Conservation (phyloP, 2,888 invertebrate genomes). For the Scelioninae gen. 2 region DNA sequence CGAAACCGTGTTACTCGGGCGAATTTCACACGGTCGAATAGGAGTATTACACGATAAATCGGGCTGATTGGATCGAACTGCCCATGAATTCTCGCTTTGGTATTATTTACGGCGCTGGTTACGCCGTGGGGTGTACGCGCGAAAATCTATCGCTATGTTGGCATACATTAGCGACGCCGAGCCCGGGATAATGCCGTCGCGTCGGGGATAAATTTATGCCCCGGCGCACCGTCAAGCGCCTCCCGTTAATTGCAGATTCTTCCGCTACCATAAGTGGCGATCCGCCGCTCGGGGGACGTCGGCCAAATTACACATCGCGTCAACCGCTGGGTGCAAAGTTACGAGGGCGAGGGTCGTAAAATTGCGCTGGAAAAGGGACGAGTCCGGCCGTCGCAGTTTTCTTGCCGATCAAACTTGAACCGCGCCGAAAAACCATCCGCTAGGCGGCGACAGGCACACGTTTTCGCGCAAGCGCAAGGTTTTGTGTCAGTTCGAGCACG, state of each 20-base stretch:
- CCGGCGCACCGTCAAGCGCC: conserved; percentile 50
- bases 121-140: conserved; percentile 57
- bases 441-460: too few relatives aligned
- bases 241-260: conserved; percentile 66
- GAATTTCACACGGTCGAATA: conserved; percentile 52
- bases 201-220: conserved; percentile 58
- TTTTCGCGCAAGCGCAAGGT: too few relatives aligned
- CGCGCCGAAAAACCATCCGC: too few relatives aligned
- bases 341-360: too few relatives aligned
- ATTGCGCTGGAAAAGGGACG: too few relatives aligned
- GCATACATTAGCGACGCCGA: conserved; percentile 67
- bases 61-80: conserved; percentile 54
- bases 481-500: too few relatives aligned
- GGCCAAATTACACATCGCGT: conserved; percentile 61
- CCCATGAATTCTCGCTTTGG: conserved; percentile 50
- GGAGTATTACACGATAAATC: conserved; percentile 58
- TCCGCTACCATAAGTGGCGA: conserved; percentile 62
- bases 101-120: conserved; percentile 54
- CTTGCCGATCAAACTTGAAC: too few relatives aligned
- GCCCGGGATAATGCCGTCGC: conserved; percentile 61
- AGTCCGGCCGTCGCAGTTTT: too few relatives aligned
- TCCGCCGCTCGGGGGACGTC: conserved; percentile 52
- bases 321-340: conserved; percentile 29
- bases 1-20: conserved; percentile 54
- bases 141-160: conserved; percentile 57